phyloP scores from a whole-genome alignment of 2,888 invertebrate species.

The Lasioglossum villosulum region DNA sequence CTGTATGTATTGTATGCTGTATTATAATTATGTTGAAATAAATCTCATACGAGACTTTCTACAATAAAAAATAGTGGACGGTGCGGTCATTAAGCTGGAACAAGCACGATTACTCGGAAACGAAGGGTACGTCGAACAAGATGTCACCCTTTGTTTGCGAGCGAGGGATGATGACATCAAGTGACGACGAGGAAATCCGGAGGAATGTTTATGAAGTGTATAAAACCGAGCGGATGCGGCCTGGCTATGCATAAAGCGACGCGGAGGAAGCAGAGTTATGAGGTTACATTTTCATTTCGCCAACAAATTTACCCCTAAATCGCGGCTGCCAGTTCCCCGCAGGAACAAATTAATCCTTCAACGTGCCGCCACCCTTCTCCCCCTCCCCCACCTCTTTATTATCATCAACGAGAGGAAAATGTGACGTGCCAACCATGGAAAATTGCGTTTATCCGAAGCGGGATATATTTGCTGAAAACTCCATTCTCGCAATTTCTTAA shows the following conservation, averaged over 20 bases:
- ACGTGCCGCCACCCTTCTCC: constrained; percentile 2
- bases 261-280: constrained; percentile 38
- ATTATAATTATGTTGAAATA: too few species aligned
- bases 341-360: constrained; percentile 43
- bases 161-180: constrained; percentile 27
- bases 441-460: background rate
- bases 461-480: background rate
- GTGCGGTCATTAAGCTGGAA: background rate
- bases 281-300: constrained; percentile 65
- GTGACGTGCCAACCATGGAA: background rate
- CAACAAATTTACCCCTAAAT: constrained; percentile 56
- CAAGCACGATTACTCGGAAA: background rate
- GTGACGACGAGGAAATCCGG: constrained; percentile 42
- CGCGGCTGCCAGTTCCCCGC: constrained; percentile 27
- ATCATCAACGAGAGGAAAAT: constrained; percentile 18
- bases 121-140: constrained; percentile 37
- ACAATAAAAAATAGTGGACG: too few species aligned
- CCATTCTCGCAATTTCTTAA: background rate
- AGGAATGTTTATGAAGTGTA: constrained; percentile 65
- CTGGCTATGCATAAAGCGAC: constrained; percentile 44
- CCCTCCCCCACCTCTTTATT: background rate
- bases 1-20: too few species aligned
- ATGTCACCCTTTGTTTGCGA: constrained; percentile 31
- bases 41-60: too few species aligned
- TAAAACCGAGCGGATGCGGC: constrained; percentile 46